A percentile compares a stretch with the other conserved stretches of the same genome.
Conservation (phyloP, 2,888 invertebrate species). For the Ariolimax columbianus region DNA sequence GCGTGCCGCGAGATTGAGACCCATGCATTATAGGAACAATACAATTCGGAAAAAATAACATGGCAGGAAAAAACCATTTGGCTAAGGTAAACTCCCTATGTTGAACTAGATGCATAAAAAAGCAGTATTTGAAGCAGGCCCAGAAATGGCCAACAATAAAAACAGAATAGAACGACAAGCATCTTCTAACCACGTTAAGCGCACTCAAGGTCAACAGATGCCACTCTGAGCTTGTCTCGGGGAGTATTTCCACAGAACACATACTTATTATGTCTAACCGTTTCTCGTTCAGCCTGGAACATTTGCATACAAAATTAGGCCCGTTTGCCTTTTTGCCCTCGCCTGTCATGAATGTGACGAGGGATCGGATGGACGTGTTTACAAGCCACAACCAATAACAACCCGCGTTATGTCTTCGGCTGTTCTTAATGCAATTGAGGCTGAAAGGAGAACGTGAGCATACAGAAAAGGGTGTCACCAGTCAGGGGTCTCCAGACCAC, state of each 20-base stretch:
- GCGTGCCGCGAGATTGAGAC: no score
- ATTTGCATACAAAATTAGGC: slow-evolving; percentile 15
- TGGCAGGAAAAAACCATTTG: no score
- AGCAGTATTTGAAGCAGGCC: not conserved
- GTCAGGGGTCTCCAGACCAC: no score
- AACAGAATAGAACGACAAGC: not conserved
- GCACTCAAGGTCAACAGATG: not conserved
- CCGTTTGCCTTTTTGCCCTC: not conserved
- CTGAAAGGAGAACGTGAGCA: no score
- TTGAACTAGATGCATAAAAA: not conserved
- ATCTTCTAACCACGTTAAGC: not conserved
- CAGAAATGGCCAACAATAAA: not conserved
- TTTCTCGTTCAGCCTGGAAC: not conserved
- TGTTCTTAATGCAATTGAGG: not conserved
- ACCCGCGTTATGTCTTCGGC: not conserved
- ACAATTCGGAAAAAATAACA: no score
- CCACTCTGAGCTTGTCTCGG: not conserved
- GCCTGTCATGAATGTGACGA: not conserved
- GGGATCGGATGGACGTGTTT: not conserved
- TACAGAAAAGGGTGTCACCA: no score
- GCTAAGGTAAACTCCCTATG: no score
- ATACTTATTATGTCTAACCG: not conserved
- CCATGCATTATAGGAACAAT: no score
- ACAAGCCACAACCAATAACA: not conserved
- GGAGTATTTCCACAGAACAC: not conserved